Percentiles rank a stretch among this genome's conserved stretches.
phyloP scores from a whole-genome alignment of 2,113 vertebrate species.

The Coturnix japonica region DNA sequence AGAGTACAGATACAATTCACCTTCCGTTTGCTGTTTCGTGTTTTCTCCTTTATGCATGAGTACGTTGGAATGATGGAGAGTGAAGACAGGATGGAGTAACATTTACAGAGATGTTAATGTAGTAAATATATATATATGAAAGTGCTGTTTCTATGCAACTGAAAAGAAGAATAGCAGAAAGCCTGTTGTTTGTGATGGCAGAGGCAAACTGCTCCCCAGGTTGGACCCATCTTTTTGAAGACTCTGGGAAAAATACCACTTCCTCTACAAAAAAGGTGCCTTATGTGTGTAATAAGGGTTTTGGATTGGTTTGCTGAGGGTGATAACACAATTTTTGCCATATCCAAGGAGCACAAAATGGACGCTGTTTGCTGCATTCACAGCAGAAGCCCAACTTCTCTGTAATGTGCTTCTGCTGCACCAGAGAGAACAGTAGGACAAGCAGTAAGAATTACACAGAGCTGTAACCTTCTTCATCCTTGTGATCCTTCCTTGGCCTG shows the following conservation, averaged over 20 bases:
- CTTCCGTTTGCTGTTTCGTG: fast-evolving
- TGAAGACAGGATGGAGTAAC: fast-evolving
- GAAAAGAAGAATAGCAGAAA: neutral
- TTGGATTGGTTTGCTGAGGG: neutral
- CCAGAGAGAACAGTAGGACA: neutral
- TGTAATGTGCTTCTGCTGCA: fast-evolving
- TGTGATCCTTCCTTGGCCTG: fast-evolving
- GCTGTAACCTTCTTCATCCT: neutral
- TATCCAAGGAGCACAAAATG: fast-evolving
- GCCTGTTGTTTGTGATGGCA: neutral
- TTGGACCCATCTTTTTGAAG: neutral
- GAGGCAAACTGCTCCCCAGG: neutral
- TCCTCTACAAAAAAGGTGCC: neutral
- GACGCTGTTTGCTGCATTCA: fast-evolving
- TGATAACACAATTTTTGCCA: neutral
- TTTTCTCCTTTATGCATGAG: neutral
- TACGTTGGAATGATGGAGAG: neutral
- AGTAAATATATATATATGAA: neutral
- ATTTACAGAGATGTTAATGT: neutral
- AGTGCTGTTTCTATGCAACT: neutral
- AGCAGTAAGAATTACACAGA: fast-evolving
- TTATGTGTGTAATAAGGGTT: neutral
- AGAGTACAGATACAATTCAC: neutral
- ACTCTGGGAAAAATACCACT: fast-evolving
- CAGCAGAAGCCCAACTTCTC: neutral